These are phyloP conservation scores for Chironomus tentans DNA, from an alignment of 2,888 invertebrate species.

Conservation along the genomic window DNA sequence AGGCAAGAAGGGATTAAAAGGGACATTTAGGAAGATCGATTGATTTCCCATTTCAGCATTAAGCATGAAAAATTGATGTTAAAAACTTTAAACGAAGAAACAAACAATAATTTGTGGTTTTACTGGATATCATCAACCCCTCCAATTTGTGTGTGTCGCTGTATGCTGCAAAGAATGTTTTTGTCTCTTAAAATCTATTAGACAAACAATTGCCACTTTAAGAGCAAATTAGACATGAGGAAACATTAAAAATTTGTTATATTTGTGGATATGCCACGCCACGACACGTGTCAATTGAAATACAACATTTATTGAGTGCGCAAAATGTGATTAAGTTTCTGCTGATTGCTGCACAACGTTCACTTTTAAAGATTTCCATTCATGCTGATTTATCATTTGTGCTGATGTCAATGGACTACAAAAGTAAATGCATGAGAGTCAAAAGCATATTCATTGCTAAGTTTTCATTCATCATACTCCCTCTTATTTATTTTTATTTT, in stretches of 20 bases:
- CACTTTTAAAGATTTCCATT: not conserved
- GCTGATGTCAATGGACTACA: not conserved
- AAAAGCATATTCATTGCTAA: too few relatives aligned
- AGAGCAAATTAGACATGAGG: conserved; percentile 25
- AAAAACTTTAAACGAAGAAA: not conserved
- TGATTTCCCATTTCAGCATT: not conserved
- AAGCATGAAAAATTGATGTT: not conserved
- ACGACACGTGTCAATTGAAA: conserved; percentile 10
- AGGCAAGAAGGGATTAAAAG: not conserved
- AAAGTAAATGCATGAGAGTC: too few relatives aligned
- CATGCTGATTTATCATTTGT: not conserved
- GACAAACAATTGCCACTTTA: conserved; percentile 16
- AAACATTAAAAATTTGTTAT: not conserved
- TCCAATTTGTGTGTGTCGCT: not conserved
- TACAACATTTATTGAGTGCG: conserved; percentile 9
- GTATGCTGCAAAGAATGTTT: not conserved
- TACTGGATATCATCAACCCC: not conserved
- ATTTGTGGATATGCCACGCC: conserved; percentile 1
- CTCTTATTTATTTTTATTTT: too few relatives aligned
- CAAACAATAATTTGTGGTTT: conserved; percentile 18
- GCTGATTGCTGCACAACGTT: not conserved
- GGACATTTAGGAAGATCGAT: not conserved
- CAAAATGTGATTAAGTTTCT: not conserved
- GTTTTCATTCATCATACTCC: too few relatives aligned
- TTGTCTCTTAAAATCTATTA: conserved; percentile 4